Evolutionary conservation across 2,797 vertebrate genomes (phyloP), one percentile per base, ranked within the genome.

Genomic region (Glossophaga mutica): DNA sequence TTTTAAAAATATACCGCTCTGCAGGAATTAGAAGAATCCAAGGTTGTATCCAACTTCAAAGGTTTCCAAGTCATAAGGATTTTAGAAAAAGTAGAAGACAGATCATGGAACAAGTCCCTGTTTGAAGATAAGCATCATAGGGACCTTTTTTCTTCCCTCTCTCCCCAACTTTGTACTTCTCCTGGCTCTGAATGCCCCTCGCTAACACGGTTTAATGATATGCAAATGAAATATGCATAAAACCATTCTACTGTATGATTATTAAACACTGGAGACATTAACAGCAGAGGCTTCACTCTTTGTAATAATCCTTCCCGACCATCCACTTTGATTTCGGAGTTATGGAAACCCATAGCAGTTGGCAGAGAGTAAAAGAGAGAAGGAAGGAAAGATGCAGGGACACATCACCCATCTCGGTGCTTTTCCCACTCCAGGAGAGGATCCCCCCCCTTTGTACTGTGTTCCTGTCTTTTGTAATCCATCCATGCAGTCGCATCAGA

Each of bases 191-290:
- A 98, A 98, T 91, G 97, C 98, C 98, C 98, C 98, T 97, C 55
- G 92, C 97, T 98, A 98, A 97, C 97, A 98, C 98, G 93, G 98
- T 98, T 99, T 99, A 99, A 99, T 99, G 99, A 99, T 99, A 99
- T 99, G 99, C 99, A 99, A 99, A 99, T 99, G 99, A 99, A 99
- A 99, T 99, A 99, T 99, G 99, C 99, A 99, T 99, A 99, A 99
- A 99, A 99, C 98, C 99, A 99, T 99, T 99, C 99, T 99, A 99
- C 99, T 99, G 99, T 99, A 99, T 98, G 99, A 99, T 99, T 99
- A 99, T 99, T 99, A 99, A 99, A 99, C 99, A 99, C 99, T 99
- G 99, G 99, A 99, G 99, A 99, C 99, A 99, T 99, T 99, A 99
- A 99, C 99, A 98, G 97, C 98, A 95, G 98, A 98, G 97, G 96